Evolutionary conservation across 1,140 invertebrate species (phyloP).

Genomic region (Diplogasteroides magnus): DNA sequence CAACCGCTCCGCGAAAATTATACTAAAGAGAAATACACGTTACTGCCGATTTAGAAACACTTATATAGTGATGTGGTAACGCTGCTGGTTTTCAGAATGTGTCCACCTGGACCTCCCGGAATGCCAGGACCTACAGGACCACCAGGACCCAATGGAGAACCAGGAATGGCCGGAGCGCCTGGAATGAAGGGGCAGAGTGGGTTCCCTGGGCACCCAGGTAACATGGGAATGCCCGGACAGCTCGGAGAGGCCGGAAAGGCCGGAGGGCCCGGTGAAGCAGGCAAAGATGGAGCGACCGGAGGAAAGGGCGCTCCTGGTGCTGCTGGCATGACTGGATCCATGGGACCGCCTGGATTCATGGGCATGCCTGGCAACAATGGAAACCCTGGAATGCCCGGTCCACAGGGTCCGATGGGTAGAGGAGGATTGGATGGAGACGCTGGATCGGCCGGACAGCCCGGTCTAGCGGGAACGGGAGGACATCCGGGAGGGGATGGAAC

Average conservation of each 20-base stretch:
- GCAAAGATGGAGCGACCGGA: conserved; percentile 25
- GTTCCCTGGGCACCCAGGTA: conserved; percentile 5
- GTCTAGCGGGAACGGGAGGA: conserved; percentile 20
- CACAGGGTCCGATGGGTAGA: conserved; percentile 17
- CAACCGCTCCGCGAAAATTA: no score
- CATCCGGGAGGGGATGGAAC: conserved; percentile 18
- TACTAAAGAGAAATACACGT: no score
- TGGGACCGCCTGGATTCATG: conserved; percentile 32
- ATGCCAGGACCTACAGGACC: conserved; percentile 29
- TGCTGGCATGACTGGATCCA: conserved; percentile 29
- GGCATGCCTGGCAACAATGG: conserved; percentile 30
- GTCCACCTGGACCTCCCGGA: conserved; percentile 32
- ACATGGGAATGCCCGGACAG: conserved; percentile 16
- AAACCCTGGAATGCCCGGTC: conserved; percentile 24
- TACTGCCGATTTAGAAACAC: no score
- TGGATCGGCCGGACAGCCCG: conserved; percentile 21
- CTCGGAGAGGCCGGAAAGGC: conserved; percentile 17
- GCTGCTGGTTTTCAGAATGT: no score
- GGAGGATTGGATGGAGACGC: conserved; percentile 20
- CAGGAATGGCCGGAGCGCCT: conserved; percentile 20
- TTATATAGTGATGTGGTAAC: no score
- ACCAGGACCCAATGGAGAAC: conserved; percentile 29
- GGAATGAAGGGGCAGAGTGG: conserved; percentile 20
- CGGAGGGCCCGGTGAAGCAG: conserved; percentile 31
- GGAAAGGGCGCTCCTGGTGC: conserved; percentile 18